Percentiles rank a stretch among this genome's conserved stretches.
These are phyloP conservation scores for Trachelus tabidus DNA, from an alignment of 2,888 invertebrate species.

Conservation along the genomic window DNA sequence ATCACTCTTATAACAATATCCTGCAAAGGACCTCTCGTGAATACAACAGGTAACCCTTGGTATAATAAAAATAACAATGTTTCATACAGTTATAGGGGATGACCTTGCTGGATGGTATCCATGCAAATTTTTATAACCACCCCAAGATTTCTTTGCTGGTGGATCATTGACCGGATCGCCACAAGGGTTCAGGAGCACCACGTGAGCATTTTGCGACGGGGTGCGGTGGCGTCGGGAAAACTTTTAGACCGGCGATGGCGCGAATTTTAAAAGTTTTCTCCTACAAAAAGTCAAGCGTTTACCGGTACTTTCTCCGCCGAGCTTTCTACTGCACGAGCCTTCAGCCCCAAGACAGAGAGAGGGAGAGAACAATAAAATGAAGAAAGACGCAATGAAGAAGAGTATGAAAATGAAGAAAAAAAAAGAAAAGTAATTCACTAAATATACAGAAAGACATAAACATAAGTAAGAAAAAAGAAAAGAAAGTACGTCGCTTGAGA, in stretches of 20 bases:
- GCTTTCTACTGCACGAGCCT: neutral
- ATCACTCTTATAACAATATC: neutral
- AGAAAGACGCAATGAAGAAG: conserved; percentile 9
- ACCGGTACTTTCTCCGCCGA: conserved; percentile 38
- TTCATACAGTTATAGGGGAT: neutral
- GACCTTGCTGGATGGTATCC: neutral
- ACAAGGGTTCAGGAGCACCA: neutral
- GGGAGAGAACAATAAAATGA: conserved; percentile 12
- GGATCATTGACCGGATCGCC: neutral
- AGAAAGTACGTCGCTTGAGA: neutral
- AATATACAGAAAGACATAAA: neutral
- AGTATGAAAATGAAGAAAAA: neutral
- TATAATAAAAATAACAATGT: neutral
- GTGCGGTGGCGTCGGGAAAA: neutral
- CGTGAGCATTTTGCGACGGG: neutral
- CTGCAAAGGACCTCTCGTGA: neutral
- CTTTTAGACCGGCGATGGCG: neutral
- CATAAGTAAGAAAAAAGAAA: neutral
- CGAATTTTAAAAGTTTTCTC: conserved; percentile 15
- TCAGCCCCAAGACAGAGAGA: neutral
- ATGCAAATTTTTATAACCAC: neutral
- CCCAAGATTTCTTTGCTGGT: neutral
- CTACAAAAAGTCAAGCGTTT: conserved; percentile 55
- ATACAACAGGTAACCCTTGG: neutral
- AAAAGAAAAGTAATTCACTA: neutral